A percentile compares a stretch with the other conserved stretches of the same genome.
Evolutionary conservation across 2,888 invertebrate species (phyloP).

Genomic region (Chesias legatella): DNA sequence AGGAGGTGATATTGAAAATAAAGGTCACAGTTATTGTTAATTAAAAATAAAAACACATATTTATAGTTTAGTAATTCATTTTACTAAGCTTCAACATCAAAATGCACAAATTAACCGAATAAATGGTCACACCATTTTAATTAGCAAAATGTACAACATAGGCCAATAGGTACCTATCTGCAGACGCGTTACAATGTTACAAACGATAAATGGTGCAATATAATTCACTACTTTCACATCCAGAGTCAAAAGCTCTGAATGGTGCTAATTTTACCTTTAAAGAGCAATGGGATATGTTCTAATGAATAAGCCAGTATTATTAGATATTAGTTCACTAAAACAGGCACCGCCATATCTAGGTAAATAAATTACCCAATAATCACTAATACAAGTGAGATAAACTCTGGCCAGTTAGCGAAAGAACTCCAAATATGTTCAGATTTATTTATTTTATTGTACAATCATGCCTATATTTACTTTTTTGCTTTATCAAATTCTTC

Average conservation of each 20-base stretch:
- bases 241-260: too few species aligned
- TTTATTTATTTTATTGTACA: neutral
- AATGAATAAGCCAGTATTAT: too few species aligned
- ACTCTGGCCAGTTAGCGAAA: too few species aligned
- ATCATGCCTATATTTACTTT: neutral
- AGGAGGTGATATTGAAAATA: too few species aligned
- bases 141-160: constrained; percentile 59
- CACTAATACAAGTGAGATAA: too few species aligned
- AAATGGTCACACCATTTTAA: constrained; percentile 61
- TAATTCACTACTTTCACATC: neutral
- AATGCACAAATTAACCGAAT: constrained; percentile 68
- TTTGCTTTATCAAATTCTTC: neutral
- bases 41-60: neutral
- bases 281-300: too few species aligned
- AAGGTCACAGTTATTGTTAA: too few species aligned
- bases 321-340: too few species aligned
- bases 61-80: constrained; percentile 56
- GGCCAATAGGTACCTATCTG: constrained; percentile 40
- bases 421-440: too few species aligned
- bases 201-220: constrained; percentile 1
- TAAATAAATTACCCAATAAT: too few species aligned
- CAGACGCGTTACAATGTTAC: constrained; percentile 22
- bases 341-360: too few species aligned
- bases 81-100: constrained; percentile 71
- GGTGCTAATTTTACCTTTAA: neutral